Conservation (phyloP, 1,140 invertebrate species). For the Latrodectus geometricus region DNA sequence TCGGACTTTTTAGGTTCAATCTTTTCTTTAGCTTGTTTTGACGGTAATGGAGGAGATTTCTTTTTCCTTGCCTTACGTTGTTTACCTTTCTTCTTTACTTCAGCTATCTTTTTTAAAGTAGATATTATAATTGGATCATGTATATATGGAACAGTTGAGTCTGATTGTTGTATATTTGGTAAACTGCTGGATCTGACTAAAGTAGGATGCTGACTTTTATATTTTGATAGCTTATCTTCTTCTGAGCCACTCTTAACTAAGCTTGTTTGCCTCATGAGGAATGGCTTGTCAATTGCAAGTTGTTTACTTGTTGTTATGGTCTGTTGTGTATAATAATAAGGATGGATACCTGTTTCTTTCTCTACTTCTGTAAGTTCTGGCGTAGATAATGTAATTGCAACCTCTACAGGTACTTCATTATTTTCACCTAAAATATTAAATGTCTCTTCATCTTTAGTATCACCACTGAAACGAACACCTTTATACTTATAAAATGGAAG, state of each 20-base stretch:
- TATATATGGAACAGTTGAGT: conserved; percentile 3
- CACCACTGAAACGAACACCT: conserved; percentile 47
- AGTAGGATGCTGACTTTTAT: neutral
- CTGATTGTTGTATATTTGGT: conserved; percentile 27
- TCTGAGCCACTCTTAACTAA: conserved; percentile 23
- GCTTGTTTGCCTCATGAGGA: conserved; percentile 15
- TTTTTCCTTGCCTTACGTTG: neutral
- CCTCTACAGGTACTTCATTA: conserved; percentile 27
- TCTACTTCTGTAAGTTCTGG: conserved; percentile 53
- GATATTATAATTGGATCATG: conserved; percentile 32
- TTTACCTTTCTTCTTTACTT: neutral
- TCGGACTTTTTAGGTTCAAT: neutral
- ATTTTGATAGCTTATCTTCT: conserved; percentile 32
- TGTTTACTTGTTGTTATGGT: conserved; percentile 21
- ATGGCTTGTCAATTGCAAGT: conserved; percentile 11
- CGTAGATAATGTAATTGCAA: conserved; percentile 50
- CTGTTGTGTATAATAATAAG: conserved; percentile 52
- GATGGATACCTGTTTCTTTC: conserved; percentile 48
- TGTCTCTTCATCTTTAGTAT: conserved; percentile 32
- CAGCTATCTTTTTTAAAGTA: conserved; percentile 18
- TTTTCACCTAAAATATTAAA: conserved; percentile 18
- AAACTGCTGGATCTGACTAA: conserved; percentile 30
- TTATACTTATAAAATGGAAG: conserved; percentile 44
- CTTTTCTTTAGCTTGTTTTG: neutral
- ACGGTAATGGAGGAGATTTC: conserved; percentile 14